phyloP scores from a whole-genome alignment of 2,888 invertebrate species.

The Heliothis peltigera region DNA sequence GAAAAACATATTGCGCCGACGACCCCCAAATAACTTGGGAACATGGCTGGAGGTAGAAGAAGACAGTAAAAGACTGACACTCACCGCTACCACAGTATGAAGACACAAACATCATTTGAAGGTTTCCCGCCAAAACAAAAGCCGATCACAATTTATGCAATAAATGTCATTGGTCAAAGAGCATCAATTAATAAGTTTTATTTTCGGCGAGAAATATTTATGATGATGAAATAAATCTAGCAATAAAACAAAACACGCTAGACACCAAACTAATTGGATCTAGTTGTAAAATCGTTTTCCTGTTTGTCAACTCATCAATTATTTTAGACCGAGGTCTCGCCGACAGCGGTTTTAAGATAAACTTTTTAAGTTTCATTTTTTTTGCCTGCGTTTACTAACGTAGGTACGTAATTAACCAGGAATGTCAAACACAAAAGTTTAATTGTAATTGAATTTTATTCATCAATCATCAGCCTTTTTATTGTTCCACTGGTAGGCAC shows the following conservation, averaged over 20 bases:
- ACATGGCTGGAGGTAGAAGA: no score
- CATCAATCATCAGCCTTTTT: no score
- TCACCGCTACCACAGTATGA: no score
- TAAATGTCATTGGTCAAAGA: background rate
- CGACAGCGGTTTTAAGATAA: slow-evolving; percentile 20
- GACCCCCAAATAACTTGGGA: no score
- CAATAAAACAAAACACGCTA: slow-evolving; percentile 29
- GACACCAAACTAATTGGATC: slow-evolving; percentile 49
- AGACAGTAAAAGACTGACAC: no score
- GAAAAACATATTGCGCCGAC: no score
- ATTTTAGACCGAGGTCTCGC: slow-evolving; percentile 22
- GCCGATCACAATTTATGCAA: background rate
- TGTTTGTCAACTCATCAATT: slow-evolving; percentile 35
- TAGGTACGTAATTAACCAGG: no score
- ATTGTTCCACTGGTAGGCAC: no score
- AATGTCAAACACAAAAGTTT: no score
- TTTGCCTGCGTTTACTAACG: no score
- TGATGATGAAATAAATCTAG: slow-evolving; percentile 33
- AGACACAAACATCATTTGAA: no score
- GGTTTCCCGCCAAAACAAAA: background rate
- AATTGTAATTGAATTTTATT: no score
- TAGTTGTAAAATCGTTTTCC: slow-evolving; percentile 50
- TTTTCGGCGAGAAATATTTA: slow-evolving; percentile 3
- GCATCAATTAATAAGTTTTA: background rate
- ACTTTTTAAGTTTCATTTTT: background rate